phyloP scores from a whole-genome alignment of 2,888 invertebrate species.

The Catocala fraxini region DNA sequence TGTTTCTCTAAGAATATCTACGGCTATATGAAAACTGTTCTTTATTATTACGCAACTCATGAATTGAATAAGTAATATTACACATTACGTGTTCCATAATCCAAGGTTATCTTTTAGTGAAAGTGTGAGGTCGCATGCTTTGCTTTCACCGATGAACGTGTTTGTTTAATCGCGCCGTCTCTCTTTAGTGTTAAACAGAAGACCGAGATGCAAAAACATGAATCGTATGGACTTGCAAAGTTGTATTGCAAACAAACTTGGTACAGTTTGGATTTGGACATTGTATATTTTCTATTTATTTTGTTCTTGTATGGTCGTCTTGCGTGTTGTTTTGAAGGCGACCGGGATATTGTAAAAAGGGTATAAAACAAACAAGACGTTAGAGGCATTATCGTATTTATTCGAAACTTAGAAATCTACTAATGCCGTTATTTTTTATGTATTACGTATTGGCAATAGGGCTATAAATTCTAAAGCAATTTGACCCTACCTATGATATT shows the following conservation, averaged over 20 bases:
- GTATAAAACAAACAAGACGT: constrained; percentile 19
- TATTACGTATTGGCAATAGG: not conserved
- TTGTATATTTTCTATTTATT: constrained; percentile 12
- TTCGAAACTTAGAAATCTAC: not conserved
- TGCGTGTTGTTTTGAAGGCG: constrained; percentile 15
- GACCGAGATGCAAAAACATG: constrained; percentile 41
- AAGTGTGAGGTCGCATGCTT: constrained; percentile 70
- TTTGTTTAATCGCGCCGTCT: constrained; percentile 50
- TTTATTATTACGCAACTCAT: constrained; percentile 37
- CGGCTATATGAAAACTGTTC: constrained; percentile 26
- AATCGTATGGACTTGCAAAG: constrained; percentile 34
- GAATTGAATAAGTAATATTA: constrained; percentile 55
- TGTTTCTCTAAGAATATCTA: constrained; percentile 18
- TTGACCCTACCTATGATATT: not conserved
- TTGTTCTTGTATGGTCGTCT: constrained; percentile 18
- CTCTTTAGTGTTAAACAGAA: constrained; percentile 42
- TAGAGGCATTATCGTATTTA: constrained; percentile 18
- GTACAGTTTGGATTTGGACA: constrained; percentile 20
- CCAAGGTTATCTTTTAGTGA: constrained; percentile 75
- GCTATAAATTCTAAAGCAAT: not conserved
- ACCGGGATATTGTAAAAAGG: constrained; percentile 14
- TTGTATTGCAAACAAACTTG: constrained; percentile 42
- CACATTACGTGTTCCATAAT: constrained; percentile 71
- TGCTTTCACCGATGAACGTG: constrained; percentile 65
- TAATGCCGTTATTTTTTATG: constrained; percentile 2